Percentiles rank a stretch among this genome's conserved stretches.
These are phyloP conservation scores for Charadrius vociferus DNA, from an alignment of 2,113 vertebrate genomes.

Conservation along the genomic window DNA sequence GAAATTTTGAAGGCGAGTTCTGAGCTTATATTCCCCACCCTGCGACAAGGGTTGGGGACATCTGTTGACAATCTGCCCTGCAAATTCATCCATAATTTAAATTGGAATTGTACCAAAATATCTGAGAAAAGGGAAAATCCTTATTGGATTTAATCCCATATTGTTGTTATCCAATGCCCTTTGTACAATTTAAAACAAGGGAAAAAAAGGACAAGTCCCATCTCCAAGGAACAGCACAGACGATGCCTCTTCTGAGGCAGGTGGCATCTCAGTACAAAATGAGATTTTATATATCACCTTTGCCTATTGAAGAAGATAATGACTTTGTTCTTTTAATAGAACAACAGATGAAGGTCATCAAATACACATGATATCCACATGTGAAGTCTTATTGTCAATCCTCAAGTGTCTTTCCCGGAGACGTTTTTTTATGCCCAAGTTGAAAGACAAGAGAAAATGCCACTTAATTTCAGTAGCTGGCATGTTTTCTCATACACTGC, in stretches of 20 bases:
- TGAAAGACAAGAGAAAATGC: constrained; percentile 1
- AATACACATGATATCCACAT: not conserved
- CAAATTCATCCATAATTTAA: not conserved
- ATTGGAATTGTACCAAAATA: not conserved
- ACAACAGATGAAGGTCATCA: not conserved
- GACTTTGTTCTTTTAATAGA: not conserved
- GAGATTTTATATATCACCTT: not conserved
- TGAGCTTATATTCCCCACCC: not conserved
- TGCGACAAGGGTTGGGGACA: not conserved
- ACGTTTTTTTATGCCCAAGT: not conserved
- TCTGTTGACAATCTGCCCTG: not conserved
- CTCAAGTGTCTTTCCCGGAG: not conserved
- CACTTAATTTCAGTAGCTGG: not conserved
- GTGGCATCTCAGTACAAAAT: not conserved
- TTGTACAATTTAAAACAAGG: not conserved
- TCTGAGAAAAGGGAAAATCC: not conserved
- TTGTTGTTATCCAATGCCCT: not conserved
- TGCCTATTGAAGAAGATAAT: not conserved
- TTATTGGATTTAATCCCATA: no score
- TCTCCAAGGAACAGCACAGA: not conserved
- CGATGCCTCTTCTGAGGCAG: not conserved
- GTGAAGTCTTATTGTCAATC: not conserved
- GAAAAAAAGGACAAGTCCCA: not conserved
- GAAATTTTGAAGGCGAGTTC: not conserved
- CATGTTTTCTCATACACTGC: not conserved